Evolutionary conservation across 2,113 vertebrate genomes (phyloP).

Genomic region (western clawed frog (Xenopus tropicalis)): DNA sequence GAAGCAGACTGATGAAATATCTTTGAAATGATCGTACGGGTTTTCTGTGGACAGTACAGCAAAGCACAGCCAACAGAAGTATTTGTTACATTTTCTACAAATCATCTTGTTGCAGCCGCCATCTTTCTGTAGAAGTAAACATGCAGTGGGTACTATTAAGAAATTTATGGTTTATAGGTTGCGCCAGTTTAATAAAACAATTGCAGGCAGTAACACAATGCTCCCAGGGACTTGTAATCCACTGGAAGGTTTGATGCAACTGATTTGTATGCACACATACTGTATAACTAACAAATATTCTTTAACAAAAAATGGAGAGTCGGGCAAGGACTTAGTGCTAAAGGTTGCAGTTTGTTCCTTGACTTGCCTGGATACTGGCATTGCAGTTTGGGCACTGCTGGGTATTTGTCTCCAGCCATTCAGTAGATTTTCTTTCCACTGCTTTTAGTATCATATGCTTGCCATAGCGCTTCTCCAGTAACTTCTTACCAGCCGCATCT

Average conservation of each 20-base stretch:
- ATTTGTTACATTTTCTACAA: slow-evolving; percentile 79
- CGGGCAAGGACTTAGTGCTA: no score
- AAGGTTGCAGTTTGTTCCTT: not conserved
- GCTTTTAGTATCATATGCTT: slow-evolving; percentile 85
- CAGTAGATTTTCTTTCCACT: slow-evolving; percentile 80
- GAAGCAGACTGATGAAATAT: slow-evolving; percentile 76
- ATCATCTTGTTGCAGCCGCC: slow-evolving; percentile 98
- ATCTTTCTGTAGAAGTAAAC: slow-evolving; percentile 69
- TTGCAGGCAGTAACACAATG: no score
- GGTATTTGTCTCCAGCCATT: slow-evolving; percentile 90
- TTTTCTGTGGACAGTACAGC: slow-evolving; percentile 69
- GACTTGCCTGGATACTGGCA: slow-evolving; percentile 72
- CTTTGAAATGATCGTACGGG: slow-evolving; percentile 84
- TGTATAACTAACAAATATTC: no score
- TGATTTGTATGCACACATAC: no score
- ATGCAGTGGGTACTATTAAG: slow-evolving; percentile 12
- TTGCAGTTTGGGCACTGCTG: slow-evolving; percentile 86
- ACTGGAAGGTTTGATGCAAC: no score
- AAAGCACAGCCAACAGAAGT: slow-evolving; percentile 94
- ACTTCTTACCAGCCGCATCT: slow-evolving; percentile 66
- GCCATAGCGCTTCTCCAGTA: slow-evolving; percentile 83
- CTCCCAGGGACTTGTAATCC: no score
- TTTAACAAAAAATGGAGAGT: no score
- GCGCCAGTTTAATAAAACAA: no score
- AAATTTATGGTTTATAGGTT: not conserved